Percentiles rank a stretch among this genome's conserved stretches.
phyloP scores from a whole-genome alignment of 2,888 invertebrate species.

The Cyrtodaria siliqua region DNA sequence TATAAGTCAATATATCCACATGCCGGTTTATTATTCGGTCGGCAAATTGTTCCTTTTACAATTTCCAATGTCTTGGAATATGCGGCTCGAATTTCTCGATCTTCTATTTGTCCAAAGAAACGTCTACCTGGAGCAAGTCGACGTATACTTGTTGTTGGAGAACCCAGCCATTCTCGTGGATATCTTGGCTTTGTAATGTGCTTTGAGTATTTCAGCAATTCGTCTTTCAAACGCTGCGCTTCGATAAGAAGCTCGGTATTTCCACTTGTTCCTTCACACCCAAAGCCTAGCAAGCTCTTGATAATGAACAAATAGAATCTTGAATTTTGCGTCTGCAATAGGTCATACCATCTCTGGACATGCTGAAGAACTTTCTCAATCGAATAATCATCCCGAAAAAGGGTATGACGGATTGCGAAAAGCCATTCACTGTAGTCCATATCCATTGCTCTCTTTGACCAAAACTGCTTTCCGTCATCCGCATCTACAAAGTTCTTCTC shows the following conservation, averaged over 20 bases:
- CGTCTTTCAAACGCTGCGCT: conserved; percentile 47
- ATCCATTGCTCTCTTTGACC: conserved; percentile 32
- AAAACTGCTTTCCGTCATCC: background rate
- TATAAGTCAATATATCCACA: conserved; percentile 49
- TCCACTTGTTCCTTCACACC: conserved; percentile 19
- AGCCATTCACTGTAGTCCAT: conserved; percentile 63
- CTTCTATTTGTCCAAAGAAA: conserved; percentile 45
- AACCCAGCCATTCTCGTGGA: conserved; percentile 64
- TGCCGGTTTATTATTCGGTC: conserved; percentile 25
- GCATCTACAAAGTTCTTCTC: conserved; percentile 28
- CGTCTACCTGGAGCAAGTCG: conserved; percentile 46
- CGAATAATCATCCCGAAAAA: conserved; percentile 13
- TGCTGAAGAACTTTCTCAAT: conserved; percentile 45
- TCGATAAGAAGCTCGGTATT: conserved; percentile 35
- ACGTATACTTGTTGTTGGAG: conserved; percentile 34
- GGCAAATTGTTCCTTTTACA: conserved; percentile 27
- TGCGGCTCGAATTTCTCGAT: conserved; percentile 13
- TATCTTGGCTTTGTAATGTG: conserved; percentile 47
- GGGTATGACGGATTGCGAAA: conserved; percentile 46
- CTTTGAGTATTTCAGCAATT: conserved; percentile 44
- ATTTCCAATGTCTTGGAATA: conserved; percentile 12
- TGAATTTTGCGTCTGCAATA: conserved; percentile 39
- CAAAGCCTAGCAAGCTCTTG: conserved; percentile 60
- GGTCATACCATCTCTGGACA: conserved; percentile 57
- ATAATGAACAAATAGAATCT: conserved; percentile 62